Conservation (phyloP, 1,140 invertebrate species). For the Drosophila kurseongensis region DNA sequence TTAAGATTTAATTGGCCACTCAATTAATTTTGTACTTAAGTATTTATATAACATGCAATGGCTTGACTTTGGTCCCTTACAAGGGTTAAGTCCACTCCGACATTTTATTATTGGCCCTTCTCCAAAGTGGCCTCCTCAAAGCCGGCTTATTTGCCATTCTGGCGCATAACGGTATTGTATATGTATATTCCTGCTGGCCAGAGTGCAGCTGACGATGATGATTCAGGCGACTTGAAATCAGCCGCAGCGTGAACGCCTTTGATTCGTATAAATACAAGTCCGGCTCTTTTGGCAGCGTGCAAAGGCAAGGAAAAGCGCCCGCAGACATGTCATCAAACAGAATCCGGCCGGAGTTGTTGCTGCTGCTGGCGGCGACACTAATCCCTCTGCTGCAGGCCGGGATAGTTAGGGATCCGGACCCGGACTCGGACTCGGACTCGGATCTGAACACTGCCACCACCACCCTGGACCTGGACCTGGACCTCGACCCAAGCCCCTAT, state of each 20-base stretch:
- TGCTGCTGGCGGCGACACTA: slow-evolving; percentile 45
- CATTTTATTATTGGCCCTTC: slow-evolving; percentile 13
- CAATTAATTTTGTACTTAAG: neutral
- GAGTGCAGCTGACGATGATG: slow-evolving; percentile 31
- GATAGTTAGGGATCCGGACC: slow-evolving; percentile 13
- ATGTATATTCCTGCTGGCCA: slow-evolving; percentile 8
- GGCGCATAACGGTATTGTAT: slow-evolving; percentile 43
- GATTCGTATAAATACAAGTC: slow-evolving; percentile 73
- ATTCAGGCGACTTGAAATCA: slow-evolving; percentile 15
- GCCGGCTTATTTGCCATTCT: slow-evolving; percentile 9
- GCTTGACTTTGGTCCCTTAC: neutral
- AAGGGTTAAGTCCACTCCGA: slow-evolving; percentile 19
- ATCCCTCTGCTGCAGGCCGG: slow-evolving; percentile 46
- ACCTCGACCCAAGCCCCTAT: neutral
- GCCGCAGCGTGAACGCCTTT: slow-evolving; percentile 1
- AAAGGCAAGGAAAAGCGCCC: slow-evolving; percentile 33
- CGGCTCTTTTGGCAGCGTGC: slow-evolving; percentile 28
- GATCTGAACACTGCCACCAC: slow-evolving; percentile 5
- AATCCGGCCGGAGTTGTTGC: slow-evolving; percentile 32
- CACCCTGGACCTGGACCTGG: neutral
- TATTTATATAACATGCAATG: neutral
- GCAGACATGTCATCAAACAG: slow-evolving; percentile 53
- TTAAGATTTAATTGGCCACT: neutral
- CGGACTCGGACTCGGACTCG: neutral
- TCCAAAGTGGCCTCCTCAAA: neutral